Conservation (phyloP, 2,888 invertebrate species). For the Luperina testacea region DNA sequence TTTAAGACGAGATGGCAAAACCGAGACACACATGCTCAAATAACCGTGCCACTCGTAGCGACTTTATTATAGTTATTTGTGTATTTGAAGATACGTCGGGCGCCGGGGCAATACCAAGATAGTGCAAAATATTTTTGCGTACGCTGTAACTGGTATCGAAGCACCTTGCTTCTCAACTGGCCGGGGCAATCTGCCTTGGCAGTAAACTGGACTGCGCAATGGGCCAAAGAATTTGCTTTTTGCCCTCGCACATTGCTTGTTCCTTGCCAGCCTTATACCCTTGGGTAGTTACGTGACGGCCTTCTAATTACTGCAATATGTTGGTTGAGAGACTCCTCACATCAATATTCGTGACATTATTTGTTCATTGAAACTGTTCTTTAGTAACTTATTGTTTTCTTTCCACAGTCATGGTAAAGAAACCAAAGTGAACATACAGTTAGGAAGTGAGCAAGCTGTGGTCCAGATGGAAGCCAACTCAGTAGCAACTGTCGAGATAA, state of each 20-base stretch:
- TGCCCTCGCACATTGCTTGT: background rate
- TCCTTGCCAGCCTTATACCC: background rate
- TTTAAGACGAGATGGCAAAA: background rate
- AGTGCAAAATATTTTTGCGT: background rate
- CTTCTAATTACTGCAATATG: background rate
- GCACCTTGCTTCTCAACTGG: too few species aligned
- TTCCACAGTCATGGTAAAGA: background rate
- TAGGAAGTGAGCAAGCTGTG: background rate
- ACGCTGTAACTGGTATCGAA: background rate
- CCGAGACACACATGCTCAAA: background rate
- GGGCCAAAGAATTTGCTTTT: background rate
- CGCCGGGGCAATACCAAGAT: background rate
- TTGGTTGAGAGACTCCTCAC: background rate
- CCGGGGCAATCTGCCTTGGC: background rate
- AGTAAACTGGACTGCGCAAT: background rate
- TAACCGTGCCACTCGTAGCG: background rate
- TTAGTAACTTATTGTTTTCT: background rate
- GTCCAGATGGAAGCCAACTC: background rate
- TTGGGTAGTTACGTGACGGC: too few species aligned
- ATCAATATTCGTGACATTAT: background rate
- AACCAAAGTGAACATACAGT: background rate
- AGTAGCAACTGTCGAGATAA: background rate
- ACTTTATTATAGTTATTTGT: background rate
- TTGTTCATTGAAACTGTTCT: too few species aligned
- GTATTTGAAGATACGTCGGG: background rate